Evolutionary conservation across 2,888 invertebrate genomes (phyloP).

Genomic region (Xylophagus ater): DNA sequence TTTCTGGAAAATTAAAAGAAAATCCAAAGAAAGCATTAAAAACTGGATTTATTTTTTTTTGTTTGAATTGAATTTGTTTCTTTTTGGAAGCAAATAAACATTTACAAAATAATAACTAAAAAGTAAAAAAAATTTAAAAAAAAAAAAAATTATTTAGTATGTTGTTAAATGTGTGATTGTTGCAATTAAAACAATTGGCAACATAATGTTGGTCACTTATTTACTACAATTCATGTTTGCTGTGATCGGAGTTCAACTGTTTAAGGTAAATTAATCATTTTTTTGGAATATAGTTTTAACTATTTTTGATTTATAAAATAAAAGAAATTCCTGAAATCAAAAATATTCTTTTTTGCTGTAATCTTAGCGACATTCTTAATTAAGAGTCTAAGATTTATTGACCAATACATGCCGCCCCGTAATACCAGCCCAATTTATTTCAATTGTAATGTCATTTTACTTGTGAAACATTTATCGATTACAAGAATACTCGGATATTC

Average conservation of each 20-base stretch:
- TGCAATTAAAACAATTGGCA: constrained; percentile 97
- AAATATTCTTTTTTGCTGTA: too few relatives aligned
- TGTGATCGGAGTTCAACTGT: constrained; percentile 99
- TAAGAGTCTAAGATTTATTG: too few relatives aligned
- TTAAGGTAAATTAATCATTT: constrained; percentile 66
- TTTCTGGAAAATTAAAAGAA: background rate
- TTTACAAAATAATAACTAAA: constrained; percentile 20
- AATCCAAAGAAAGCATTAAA: background rate
- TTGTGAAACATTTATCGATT: too few relatives aligned
- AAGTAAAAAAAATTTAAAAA: constrained; percentile 8
- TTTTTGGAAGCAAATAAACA: constrained; percentile 26
- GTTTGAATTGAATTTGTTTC: constrained; percentile 5
- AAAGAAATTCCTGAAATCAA: too few relatives aligned
- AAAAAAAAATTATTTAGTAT: constrained; percentile 52
- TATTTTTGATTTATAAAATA: too few relatives aligned
- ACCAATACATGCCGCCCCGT: too few relatives aligned
- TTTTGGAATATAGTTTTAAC: too few relatives aligned
- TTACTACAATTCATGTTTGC: constrained; percentile 99
- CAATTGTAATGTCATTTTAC: too few relatives aligned
- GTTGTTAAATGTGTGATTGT: constrained; percentile 99
- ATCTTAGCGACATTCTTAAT: too few relatives aligned
- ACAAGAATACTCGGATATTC: too few relatives aligned
- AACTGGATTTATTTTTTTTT: constrained; percentile 1
- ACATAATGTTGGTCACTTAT: constrained; percentile 99
- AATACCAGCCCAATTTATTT: too few relatives aligned